Evolutionary conservation across 1,140 invertebrate genomes (phyloP), one percentile per base, ranked within the genome.

Genomic region (Drosophila prosaltans): DNA sequence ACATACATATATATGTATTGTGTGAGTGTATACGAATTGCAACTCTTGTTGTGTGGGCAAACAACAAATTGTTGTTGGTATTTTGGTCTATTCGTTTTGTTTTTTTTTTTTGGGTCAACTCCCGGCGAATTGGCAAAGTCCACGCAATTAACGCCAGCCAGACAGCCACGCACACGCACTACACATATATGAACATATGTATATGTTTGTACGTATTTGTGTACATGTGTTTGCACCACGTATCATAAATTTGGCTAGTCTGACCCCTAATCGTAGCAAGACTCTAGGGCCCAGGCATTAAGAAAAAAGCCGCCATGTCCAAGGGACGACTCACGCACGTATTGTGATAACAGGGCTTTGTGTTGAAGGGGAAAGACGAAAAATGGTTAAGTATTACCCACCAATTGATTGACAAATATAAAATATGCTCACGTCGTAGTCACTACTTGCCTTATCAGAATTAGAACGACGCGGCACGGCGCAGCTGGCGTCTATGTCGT

Each of bases 331-430:
- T 16, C 6, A 36, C 28, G 60, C 74, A 77, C 74, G 74, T 77
- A 59, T 59, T n/a, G 8, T 40, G 74, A 77, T 77, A 77, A 77
- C 59, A 39, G 59, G 73, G 66, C 74, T 77, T 77, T 77, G 60
- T 41, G 9, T 30, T 16, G n/a, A 43, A n/a, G 40, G 43, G 28
- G 41, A 43, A 24, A 55, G 28, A 24, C n/a, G 32, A 59, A 59
- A 40, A 30, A 40, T 21, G 16, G 16, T 28, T 11, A 11, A 32
- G 28, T 32, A 24, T 30, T 8, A 24, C 39, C 28, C 21, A 54
- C 30, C 55, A 55, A 48, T 24, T 77, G 74, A 77, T 77, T 77
- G 74, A 70, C 74, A 77, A 63, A 63, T 60, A 45, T 61, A 32
- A 76, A 76, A 64, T 57, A 21, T 65, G 10, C 39, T 45, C 32